Evolutionary conservation across 1,140 invertebrate species (phyloP), one percentile per base, ranked within the genome.

Genomic region (Mercenaria mercenaria): DNA sequence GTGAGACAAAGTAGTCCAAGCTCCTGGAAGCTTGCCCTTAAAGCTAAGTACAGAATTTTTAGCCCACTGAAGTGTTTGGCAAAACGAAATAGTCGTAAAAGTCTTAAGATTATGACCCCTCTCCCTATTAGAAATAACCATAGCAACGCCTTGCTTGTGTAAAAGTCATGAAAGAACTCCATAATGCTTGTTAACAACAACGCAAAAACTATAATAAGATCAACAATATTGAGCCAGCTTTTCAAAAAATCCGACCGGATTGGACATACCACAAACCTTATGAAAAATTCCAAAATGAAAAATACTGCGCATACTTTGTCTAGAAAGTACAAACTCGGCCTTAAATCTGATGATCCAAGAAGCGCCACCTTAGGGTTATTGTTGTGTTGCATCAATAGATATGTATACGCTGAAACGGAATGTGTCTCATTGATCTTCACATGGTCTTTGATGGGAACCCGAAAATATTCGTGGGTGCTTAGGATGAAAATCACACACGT

Each of bases 221-320:
- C 96, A 37, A 96, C 95, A n/a, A 96, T 86, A 87, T 96, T 96
- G 67, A 96, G 88, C 29, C 93, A 90, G 47, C 90, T 91, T 69
- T 92, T 92, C 43, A 96, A 92, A 86, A 96, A 96, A 39, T 79
- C 69, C 1, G 52, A 74, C 79, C 96, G 95, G 18, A 92, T 91
- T 13, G 96, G 96, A 67, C 91, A 91, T 0, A 95, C 92, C 10
- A 93, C 64, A 64, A 96, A 94, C 23, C 96, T 90, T 13, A 93
- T 81, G 0, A 94, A 18, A 69, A 96, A 93, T 56, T 96, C 96
- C 1, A 95, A 13, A 15, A 95, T 93, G 92, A 96, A 96, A 90
- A 95, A 96, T 10, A 94, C 41, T 90, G 95, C 94, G 82, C 95
- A 96, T 43, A 94, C 79, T 50, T 91, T 90, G 77, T 89, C 86